These are phyloP conservation scores for Clistopyga incitator DNA, from an alignment of 2,888 invertebrate genomes.

Conservation along the genomic window DNA sequence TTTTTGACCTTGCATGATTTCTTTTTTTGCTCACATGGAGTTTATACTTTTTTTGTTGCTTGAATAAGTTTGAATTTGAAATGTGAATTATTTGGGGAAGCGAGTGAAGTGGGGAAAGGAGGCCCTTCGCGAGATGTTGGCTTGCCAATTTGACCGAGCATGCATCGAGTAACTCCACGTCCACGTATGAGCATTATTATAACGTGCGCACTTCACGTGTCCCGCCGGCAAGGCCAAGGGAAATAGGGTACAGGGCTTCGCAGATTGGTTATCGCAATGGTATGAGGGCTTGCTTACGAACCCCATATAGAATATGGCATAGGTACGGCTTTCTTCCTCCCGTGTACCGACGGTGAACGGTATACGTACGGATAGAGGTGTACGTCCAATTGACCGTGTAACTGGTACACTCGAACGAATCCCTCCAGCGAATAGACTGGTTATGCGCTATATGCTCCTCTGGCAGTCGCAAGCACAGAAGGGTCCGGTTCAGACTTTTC, in stretches of 20 bases:
- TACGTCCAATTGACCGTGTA: conserved; percentile 75
- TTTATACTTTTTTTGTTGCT: not conserved
- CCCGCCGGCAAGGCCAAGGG: conserved; percentile 25
- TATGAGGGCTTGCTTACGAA: conserved; percentile 40
- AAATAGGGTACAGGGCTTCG: conserved; percentile 37
- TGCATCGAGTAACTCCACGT: conserved; percentile 24
- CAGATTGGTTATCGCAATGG: conserved; percentile 36
- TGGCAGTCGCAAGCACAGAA: conserved; percentile 33
- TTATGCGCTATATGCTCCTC: conserved; percentile 59
- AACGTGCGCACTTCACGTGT: conserved; percentile 44
- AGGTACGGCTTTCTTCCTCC: conserved; percentile 31
- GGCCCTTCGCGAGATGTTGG: conserved; percentile 32
- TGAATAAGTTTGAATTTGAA: conserved; percentile 28
- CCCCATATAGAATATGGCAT: conserved; percentile 30
- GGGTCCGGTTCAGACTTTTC: conserved; percentile 40
- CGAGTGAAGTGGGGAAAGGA: not conserved
- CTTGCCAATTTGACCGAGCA: conserved; percentile 51
- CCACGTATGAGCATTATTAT: conserved; percentile 54
- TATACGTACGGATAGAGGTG: conserved; percentile 64
- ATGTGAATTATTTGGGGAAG: conserved; percentile 12
- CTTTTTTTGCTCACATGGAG: not conserved
- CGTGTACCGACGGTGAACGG: conserved; percentile 25
- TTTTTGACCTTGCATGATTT: not conserved
- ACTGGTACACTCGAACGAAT: conserved; percentile 73
- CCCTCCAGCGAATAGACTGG: conserved; percentile 36